These are phyloP conservation scores for Agrotis puta DNA, from an alignment of 2,888 invertebrate genomes.

Conservation along the genomic window DNA sequence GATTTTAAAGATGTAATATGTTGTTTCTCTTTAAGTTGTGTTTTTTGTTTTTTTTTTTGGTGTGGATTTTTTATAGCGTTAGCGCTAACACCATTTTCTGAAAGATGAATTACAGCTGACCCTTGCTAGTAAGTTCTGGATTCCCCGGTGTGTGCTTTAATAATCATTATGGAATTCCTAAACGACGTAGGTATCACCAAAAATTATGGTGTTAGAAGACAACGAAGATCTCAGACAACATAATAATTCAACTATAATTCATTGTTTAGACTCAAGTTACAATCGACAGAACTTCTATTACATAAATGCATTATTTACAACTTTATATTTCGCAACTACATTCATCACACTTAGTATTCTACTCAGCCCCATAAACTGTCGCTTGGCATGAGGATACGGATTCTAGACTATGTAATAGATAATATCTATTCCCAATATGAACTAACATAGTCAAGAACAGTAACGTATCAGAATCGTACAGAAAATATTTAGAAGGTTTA, in stretches of 20 bases:
- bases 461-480: conserved; percentile 8
- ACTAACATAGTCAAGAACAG: conserved; percentile 27
- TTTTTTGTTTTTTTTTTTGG: not conserved
- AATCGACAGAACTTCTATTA: not conserved
- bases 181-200: too few species aligned
- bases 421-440: conserved; percentile 52
- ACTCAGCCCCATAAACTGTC: not conserved
- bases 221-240: not conserved
- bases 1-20: not conserved
- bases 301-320: conserved; percentile 3
- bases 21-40: not conserved
- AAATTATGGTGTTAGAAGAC: not conserved
- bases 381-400: conserved; percentile 29
- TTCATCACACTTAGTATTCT: conserved; percentile 26
- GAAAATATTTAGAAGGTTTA: conserved; percentile 24
- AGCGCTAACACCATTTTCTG: too few species aligned
- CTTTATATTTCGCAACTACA: not conserved
- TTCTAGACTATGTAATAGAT: conserved; percentile 45
- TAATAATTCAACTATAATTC: not conserved
- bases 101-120: too few species aligned
- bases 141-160: too few species aligned
- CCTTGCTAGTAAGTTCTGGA: too few species aligned
- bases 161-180: too few species aligned
- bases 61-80: too few species aligned
- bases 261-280: not conserved